Evolutionary conservation across 2,888 invertebrate genomes (phyloP), one percentile per base, ranked within the genome.

Genomic region (Cerceris rybyensis): DNA sequence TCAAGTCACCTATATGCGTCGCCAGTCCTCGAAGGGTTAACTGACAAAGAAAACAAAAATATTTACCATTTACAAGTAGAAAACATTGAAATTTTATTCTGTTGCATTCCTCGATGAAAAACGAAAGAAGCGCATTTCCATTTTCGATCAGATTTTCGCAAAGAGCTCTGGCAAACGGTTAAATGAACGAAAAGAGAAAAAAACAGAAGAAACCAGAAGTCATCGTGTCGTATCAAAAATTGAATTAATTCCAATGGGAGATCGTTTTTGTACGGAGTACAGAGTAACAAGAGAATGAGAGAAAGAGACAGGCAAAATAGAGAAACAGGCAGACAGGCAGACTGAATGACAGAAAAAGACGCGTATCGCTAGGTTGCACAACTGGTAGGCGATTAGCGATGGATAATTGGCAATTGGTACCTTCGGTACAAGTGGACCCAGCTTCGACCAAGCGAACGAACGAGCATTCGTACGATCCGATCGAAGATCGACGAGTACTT

Each of bases 351-450:
- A 7, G 52, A 67, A 55, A 59, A 14, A 71, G 43, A 68, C 9
- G 57, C 61, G 46, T 50, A 49, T 67, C 77, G 74, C 55, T 69
- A 49, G 55, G 28, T 78, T 54, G 50, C 55, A n/a, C 78, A 69
- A 70, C 76, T 43, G 52, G 42, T 69, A 66, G 68, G 59, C 65
- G 81, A 79, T 83, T 72, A 75, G 65, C 49, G 50, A 61, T 17
- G 42, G 63, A 63, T 61, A 81, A 83, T 75, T 75, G 83, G 66
- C 74, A 69, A 78, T 73, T 72, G 78, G 68, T 70, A 68, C 60
- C 41, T 60, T 14, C 41, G 58, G 50, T 54, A 58, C 63, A 14
- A 60, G 69, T 67, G 81, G 66, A 41, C 68, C 74, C 74, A 78
- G 74, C 74, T 69, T 39, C 68, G 49, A 28, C 54, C 13, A 42